phyloP scores from a whole-genome alignment of 2,113 vertebrate genomes.

The Hemichromis elongatus region DNA sequence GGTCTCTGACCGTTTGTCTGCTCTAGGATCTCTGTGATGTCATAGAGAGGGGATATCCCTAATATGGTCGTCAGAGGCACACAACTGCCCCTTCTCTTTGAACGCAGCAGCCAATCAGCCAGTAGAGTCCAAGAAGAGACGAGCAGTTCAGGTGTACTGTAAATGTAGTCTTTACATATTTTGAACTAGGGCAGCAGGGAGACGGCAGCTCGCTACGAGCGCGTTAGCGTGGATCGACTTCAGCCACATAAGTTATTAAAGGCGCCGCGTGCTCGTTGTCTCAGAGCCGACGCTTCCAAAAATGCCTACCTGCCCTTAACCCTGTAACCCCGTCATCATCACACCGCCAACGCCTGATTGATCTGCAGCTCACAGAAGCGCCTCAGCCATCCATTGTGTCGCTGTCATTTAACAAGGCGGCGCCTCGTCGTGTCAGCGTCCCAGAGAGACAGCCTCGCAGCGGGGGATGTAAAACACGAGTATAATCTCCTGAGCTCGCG shows the following conservation, averaged over 20 bases:
- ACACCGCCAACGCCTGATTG: not conserved
- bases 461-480: slow-evolving; percentile 19
- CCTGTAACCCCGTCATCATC: not conserved
- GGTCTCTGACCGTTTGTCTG: not conserved
- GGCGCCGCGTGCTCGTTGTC: not conserved
- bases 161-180: not conserved
- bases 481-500: slow-evolving; percentile 40
- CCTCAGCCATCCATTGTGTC: not conserved
- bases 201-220: not conserved
- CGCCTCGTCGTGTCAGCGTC: not conserved
- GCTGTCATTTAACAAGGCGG: slow-evolving; percentile 10
- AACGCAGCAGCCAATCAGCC: not conserved
- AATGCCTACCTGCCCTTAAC: not conserved
- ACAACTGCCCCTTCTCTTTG: not conserved
- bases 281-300: not conserved
- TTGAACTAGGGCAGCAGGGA: not conserved
- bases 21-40: not conserved
- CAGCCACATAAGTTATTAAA: not conserved
- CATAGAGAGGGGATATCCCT: not conserved
- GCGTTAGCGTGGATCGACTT: not conserved
- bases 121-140: fast-evolving
- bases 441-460: not conserved
- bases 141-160: not conserved
- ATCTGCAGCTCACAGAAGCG: not conserved
- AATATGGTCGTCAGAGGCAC: not conserved